phyloP scores from a whole-genome alignment of 2,888 invertebrate species.

The Drosophila mulleri region DNA sequence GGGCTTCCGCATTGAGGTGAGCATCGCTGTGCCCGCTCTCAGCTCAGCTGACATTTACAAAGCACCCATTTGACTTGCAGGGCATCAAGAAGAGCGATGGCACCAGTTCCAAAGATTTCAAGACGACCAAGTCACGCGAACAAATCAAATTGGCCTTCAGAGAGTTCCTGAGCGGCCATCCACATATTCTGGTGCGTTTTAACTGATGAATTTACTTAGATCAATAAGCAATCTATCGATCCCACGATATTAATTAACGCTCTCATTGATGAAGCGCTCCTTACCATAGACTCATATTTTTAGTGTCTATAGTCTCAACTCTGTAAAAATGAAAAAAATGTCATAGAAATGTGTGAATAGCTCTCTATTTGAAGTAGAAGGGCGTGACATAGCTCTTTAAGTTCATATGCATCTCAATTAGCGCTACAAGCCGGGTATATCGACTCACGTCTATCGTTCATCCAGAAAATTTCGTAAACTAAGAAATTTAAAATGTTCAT shows the following conservation, averaged over 20 bases:
- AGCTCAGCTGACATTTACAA: not conserved
- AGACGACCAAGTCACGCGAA: slow-evolving; percentile 94
- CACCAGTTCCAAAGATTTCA: slow-evolving; percentile 97
- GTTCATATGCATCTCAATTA: not conserved
- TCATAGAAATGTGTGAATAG: too few relatives aligned
- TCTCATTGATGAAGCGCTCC: too few relatives aligned
- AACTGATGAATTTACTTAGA: not conserved
- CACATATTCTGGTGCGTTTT: slow-evolving; percentile 90
- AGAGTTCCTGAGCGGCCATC: slow-evolving; percentile 92
- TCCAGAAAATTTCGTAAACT: not conserved
- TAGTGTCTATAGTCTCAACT: not conserved
- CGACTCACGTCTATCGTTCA: too few relatives aligned
- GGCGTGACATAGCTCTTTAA: not conserved
- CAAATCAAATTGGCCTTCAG: slow-evolving; percentile 92
- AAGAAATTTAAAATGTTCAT: not conserved
- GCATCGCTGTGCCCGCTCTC: not conserved
- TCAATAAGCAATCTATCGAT: not conserved
- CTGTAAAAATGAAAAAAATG: too few relatives aligned
- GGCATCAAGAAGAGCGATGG: slow-evolving; percentile 96
- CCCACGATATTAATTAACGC: not conserved
- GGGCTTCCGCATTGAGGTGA: slow-evolving; percentile 96
- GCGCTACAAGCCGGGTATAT: not conserved
- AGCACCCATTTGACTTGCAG: slow-evolving; percentile 50
- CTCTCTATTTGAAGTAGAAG: not conserved
- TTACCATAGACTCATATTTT: not conserved